These are phyloP conservation scores for Rhinogobius similis DNA, from an alignment of 2,113 vertebrate genomes.

Conservation along the genomic window DNA sequence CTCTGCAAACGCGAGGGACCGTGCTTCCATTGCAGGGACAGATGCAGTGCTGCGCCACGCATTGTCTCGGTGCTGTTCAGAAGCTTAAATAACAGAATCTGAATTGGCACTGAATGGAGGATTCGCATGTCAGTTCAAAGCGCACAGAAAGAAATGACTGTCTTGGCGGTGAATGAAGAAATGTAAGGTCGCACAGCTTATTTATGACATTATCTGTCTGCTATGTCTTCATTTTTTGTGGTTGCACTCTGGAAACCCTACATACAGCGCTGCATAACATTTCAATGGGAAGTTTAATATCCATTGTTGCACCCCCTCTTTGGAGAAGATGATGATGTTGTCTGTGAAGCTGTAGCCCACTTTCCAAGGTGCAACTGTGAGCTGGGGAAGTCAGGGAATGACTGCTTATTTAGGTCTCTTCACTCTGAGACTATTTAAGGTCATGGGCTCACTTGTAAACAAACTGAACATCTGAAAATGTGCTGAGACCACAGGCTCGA, in stretches of 20 bases:
- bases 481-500: conserved; percentile 9
- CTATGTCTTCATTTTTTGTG: conserved; percentile 31
- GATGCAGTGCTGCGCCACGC: conserved; percentile 63
- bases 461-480: not conserved
- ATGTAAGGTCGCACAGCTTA: conserved; percentile 53
- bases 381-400: not conserved
- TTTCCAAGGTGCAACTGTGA: not conserved
- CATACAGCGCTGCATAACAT: conserved; percentile 1
- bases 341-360: not conserved
- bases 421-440: conserved; percentile 6
- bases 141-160: not conserved
- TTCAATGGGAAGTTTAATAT: not conserved
- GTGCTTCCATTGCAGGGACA: conserved; percentile 37
- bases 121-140: not conserved
- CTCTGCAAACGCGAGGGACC: conserved; percentile 24
- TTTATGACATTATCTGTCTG: conserved; percentile 25
- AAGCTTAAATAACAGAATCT: conserved; percentile 14
- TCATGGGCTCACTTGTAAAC: conserved; percentile 6
- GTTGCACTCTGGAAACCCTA: not conserved
- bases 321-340: not conserved
- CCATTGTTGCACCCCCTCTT: not conserved
- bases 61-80: conserved; percentile 32
- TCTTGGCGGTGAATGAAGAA: conserved; percentile 9
- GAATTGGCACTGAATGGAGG: conserved; percentile 9
- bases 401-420: not conserved